Conservation (phyloP, 2,797 vertebrate species). For the Neosilurus hyrtlii region DNA sequence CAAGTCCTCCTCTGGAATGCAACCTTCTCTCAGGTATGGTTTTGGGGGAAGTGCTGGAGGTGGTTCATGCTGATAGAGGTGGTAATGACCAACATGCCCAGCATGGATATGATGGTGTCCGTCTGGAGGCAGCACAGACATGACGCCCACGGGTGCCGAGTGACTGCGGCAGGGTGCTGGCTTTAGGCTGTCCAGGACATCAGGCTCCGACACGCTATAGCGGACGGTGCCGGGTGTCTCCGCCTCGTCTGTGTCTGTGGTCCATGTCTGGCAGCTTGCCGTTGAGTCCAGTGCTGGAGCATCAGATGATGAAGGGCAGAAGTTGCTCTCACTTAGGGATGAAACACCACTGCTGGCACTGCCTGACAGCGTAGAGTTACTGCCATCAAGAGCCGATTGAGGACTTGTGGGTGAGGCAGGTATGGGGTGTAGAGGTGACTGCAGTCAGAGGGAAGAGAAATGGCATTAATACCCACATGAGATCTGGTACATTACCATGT, state of each 20-base stretch:
- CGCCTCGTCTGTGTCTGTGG: slow-evolving; percentile 88
- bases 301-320: slow-evolving; percentile 91
- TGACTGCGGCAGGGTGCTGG: slow-evolving; percentile 83
- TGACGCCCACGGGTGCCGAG: slow-evolving; percentile 80
- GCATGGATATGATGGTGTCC: slow-evolving; percentile 61
- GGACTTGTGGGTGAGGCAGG: slow-evolving; percentile 98
- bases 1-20: slow-evolving; percentile 80
- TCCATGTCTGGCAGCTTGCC: slow-evolving; percentile 93
- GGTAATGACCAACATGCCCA: slow-evolving; percentile 48
- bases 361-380: slow-evolving; percentile 96
- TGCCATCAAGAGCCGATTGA: slow-evolving; percentile 94
- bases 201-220: slow-evolving; percentile 92
- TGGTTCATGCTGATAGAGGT: slow-evolving; percentile 57
- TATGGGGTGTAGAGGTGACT: slow-evolving; percentile 97
- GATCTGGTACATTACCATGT: not conserved
- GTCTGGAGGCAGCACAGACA: slow-evolving; percentile 69
- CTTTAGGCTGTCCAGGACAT: slow-evolving; percentile 86
- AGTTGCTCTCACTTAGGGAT: slow-evolving; percentile 97
- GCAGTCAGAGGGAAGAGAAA: slow-evolving; percentile 40
- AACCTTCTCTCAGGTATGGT: slow-evolving; percentile 68
- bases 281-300: slow-evolving; percentile 83
- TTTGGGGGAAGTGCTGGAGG: slow-evolving; percentile 58
- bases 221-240: slow-evolving; percentile 91
- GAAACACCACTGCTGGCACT: slow-evolving; percentile 98
- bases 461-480: not conserved